Base-by-base conservation (phyloP, 2,113 vertebrate species). In the Oryzias woworae region DNA sequence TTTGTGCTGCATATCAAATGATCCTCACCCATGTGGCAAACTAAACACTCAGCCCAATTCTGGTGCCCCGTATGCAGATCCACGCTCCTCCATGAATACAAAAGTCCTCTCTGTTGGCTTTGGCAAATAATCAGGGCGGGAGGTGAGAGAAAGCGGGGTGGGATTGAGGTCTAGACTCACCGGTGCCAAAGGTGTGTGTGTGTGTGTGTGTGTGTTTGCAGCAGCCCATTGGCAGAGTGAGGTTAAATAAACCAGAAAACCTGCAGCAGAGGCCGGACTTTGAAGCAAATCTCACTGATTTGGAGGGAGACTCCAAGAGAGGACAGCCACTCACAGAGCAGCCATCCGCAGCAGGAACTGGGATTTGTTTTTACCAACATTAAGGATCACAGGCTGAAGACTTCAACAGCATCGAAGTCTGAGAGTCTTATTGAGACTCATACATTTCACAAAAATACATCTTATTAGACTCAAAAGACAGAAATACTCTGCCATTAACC, bases 1-100 rank as follows among this genome's bases (percentile, higher is more conserved):
- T 75, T 51, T 73, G 58, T 57, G 69, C 71, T 62, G 83, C 86
- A 91, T 89, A 81, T 92, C 86, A 92, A 89, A 91, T 85, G 75
- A 85, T 52, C 65, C 49, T 46, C 79, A 57, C 51, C 73, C 68
- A 73, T 62, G 87, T 75, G 86, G 60, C 77, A 87, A 89, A 85
- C 80, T 56, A 88, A 91, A 90, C 88, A 83, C 70, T 46, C 15
- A 0, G 58, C 50, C 77, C 86, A 80, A 85, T 85, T 70, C 82
- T 68, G 50, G 51, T 2, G 59, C 57, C 75, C 77, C 56, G 82
- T 71, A 81, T 81, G 85, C 82, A 77, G 80, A 78, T 66, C 82
- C 74, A 70, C 84, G 62, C 60, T 57, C 46, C 67, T 82, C 80
- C 62, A 87, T 90, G 85, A 87, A 91, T 92, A 86, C 67, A 85